Base-by-base conservation (phyloP, 2,113 vertebrate genomes). In the Etia nguti region DNA sequence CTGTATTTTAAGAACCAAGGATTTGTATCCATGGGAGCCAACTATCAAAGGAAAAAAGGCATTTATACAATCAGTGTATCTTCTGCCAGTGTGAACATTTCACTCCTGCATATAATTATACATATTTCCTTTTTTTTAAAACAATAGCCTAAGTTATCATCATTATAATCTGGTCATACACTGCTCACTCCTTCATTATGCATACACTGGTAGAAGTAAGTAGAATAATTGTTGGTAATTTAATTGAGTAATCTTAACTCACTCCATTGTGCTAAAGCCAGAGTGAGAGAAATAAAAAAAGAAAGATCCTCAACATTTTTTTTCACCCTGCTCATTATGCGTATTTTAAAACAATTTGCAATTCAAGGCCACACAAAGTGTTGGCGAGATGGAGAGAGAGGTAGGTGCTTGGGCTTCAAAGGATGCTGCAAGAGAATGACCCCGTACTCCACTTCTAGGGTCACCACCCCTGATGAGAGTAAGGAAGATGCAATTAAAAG, bases 261-360 rank as follows among this genome's bases (percentile, higher is more conserved):
- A 97, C 97, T 98, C 97, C 97, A 96, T 95, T 96, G 95, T 96
- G 97, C 97, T 97, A 97, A 98, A 96, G 97, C 97, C 97, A 96
- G 96, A 97, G 96, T 96, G 96, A 97, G 95, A 95, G 96, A 91
- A 92, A 98, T 96, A 98, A 97, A 98, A 98, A 98, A 97, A 98
- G 98, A 98, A 97, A 96, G 93, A 18, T 31, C 95, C 95, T 96
- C 95, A 89, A 96, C 96, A 93, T 95, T 29, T 48, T 97, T 96
- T 97, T 96, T 96, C 96, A 96, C 93, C 93, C 93, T 97, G 97
- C 97, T 98, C 97, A 98, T 98, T 98, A 97, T 96, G 96, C 96
- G 94, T 96, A 95, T 98, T 98, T 96, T 96, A 97, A 97, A 97
- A 97, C 96, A 96, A 97, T 97, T 97, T 95, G 96, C 97, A 96